Base-by-base conservation (phyloP, 1,140 invertebrate species). In the Nymphalis io region DNA sequence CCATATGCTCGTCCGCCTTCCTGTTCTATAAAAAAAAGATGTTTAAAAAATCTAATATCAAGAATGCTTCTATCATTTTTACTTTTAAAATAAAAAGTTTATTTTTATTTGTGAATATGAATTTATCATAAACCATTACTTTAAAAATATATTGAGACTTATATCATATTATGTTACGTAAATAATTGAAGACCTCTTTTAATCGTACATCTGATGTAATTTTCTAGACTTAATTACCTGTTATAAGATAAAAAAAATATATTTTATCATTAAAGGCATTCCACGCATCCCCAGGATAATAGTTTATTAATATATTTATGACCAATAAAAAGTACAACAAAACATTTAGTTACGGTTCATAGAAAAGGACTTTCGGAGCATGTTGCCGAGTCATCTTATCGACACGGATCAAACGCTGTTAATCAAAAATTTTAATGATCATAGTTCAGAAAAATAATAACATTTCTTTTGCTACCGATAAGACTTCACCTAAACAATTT, bases 401-500 rank as follows among this genome's bases (percentile, higher is more conserved):
- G 89, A 88, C 83, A 87, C 83, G 88, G 85, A 85, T 89, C 85
- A 84, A 89, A 91, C 81, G 88, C 84, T 80, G 86, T 89, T 91
- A 90, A 90, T 91, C 89, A 90, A 88, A 90, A 91, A 91, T 90
- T 91, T 90, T 91, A 91, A 91, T 91, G 87, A 91, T 87, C 88
- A 91, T 89, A 89, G 84, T 87, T 89, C 86, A 85, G 83, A 91
- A 91, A n/a, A 90, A 91, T 91, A 91, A 91, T 91, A 91, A 91
- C 84, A 84, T 89, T 84, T 83, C 85, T 85, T 83, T 78, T 78
- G 70, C 83, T 82, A 82, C 79, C 78, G 79, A 83, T 51, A 82
- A 72, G 72, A 76, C 46, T 27, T 10, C 13, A 72, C 39, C 58
- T 23, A 6, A 70, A 23, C 18, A 53, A 58, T 75, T 62, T 89